These are phyloP conservation scores for Halcyon leucocephala DNA, from an alignment of 2,797 vertebrate species.

Conservation along the genomic window DNA sequence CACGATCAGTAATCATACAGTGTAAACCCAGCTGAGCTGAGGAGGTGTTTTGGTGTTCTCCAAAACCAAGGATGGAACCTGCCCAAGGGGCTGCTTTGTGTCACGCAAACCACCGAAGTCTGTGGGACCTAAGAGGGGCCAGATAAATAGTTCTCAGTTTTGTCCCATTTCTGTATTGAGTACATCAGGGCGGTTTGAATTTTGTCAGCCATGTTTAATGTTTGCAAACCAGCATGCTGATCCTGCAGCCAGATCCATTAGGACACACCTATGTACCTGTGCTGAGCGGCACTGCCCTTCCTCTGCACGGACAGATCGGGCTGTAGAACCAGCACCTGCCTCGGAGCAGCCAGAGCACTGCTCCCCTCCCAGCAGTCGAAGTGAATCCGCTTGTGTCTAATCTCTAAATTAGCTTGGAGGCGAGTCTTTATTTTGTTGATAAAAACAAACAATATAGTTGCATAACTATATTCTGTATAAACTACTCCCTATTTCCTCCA, in stretches of 20 bases:
- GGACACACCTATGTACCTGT: neutral
- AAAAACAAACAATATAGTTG: neutral
- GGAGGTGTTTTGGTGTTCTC: neutral
- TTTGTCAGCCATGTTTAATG: neutral
- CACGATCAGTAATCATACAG: neutral
- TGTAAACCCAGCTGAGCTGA: neutral
- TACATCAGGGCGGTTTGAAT: neutral
- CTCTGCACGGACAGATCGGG: neutral
- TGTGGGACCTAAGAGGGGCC: neutral
- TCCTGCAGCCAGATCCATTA: neutral
- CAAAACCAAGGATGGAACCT: neutral
- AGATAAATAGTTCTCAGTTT: neutral
- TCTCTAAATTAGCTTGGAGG: neutral
- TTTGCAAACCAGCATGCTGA: neutral
- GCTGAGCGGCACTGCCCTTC: neutral
- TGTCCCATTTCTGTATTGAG: neutral
- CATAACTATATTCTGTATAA: neutral
- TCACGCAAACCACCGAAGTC: neutral
- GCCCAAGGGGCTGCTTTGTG: neutral
- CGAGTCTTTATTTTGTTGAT: neutral
- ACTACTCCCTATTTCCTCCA: neutral
- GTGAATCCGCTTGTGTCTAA: rapidly evolving
- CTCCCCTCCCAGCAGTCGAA: neutral
- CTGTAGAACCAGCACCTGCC: neutral
- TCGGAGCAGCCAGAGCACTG: rapidly evolving